These are phyloP conservation scores for Lepidothrix coronata DNA, from an alignment of 2,113 vertebrate species.

Conservation along the genomic window DNA sequence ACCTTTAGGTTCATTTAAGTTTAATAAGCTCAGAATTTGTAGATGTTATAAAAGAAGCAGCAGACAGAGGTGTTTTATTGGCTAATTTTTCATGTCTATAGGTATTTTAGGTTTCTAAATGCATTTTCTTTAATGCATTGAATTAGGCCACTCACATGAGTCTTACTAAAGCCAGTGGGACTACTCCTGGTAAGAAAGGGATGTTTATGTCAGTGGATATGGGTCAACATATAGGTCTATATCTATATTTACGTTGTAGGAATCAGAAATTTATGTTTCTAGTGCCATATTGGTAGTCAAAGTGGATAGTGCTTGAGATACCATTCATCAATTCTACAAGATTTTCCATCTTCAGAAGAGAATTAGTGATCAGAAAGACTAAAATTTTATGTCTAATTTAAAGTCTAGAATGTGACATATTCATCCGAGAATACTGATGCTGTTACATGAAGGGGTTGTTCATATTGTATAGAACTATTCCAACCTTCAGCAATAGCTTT, in stretches of 20 bases:
- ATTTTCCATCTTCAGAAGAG: background rate
- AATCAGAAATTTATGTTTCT: background rate
- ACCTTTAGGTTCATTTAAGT: slow-evolving; percentile 32
- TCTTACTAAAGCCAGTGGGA: background rate
- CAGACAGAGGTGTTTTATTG: background rate
- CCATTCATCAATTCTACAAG: background rate
- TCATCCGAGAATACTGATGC: background rate
- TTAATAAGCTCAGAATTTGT: slow-evolving; percentile 44
- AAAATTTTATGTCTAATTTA: background rate
- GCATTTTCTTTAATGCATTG: background rate
- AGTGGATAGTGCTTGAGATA: background rate
- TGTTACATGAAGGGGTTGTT: background rate
- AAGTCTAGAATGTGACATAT: background rate
- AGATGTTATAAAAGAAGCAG: slow-evolving; percentile 9
- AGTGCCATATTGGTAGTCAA: background rate
- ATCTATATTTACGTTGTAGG: background rate
- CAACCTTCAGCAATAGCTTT: background rate
- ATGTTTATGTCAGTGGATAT: rapidly evolving
- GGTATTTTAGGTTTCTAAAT: background rate
- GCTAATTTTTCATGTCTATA: background rate
- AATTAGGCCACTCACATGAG: background rate
- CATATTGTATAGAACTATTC: background rate
- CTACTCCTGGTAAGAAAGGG: background rate
- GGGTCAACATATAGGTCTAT: background rate
- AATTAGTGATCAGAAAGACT: background rate